Conservation (phyloP, 2,888 invertebrate species). For the Platynereis dumerilii region DNA sequence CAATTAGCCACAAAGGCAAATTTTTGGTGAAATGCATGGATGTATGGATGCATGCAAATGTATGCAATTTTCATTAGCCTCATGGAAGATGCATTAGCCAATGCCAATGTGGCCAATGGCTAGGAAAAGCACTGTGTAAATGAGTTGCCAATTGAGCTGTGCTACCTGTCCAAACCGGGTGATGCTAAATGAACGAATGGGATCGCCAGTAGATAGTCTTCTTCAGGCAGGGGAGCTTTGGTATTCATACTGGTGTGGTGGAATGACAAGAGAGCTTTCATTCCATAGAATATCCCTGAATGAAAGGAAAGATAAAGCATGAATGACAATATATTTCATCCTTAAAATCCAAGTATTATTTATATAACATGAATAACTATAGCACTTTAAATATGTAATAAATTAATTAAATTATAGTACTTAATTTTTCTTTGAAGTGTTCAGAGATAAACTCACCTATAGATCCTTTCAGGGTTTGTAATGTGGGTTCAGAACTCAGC, state of each 20-base stretch:
- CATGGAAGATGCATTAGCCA: too few relatives aligned
- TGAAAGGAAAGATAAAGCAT: slow-evolving; percentile 7
- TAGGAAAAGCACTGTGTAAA: too few relatives aligned
- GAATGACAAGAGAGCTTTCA: slow-evolving; percentile 62
- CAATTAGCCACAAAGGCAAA: neutral
- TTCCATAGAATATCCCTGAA: slow-evolving; percentile 58
- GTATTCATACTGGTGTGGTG: slow-evolving; percentile 54
- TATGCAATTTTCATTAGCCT: too few relatives aligned
- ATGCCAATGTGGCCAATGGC: too few relatives aligned
- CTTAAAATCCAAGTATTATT: too few relatives aligned
- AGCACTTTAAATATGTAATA: too few relatives aligned
- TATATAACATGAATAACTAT: too few relatives aligned
- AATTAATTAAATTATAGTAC: too few relatives aligned
- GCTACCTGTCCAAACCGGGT: slow-evolving; percentile 51
- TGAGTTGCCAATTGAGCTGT: neutral
- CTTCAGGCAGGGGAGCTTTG: slow-evolving; percentile 49
- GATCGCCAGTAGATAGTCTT: slow-evolving; percentile 55
- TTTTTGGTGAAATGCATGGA: neutral
- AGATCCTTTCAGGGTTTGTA: slow-evolving; percentile 52
- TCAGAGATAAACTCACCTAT: slow-evolving; percentile 48
- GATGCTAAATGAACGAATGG: slow-evolving; percentile 54
- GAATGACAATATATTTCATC: neutral
- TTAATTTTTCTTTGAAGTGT: too few relatives aligned
- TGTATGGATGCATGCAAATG: neutral
- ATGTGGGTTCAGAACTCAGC: slow-evolving; percentile 53